Percentiles rank a stretch among this genome's conserved stretches.
Conservation (phyloP, 1,140 invertebrate genomes). For the Conopomorpha cramerella region DNA sequence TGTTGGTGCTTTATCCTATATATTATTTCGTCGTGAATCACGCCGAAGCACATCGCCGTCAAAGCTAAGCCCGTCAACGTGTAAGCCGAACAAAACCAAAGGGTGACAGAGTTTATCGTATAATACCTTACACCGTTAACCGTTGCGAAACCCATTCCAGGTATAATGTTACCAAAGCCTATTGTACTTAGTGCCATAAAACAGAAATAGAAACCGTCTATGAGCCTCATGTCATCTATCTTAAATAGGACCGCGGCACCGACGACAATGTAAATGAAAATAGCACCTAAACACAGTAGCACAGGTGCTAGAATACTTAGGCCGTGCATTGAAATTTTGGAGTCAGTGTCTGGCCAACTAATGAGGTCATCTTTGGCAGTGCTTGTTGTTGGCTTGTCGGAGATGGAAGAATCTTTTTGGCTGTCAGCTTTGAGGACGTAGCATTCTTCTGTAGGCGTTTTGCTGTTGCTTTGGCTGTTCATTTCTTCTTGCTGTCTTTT, state of each 20-base stretch:
- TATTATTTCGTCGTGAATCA: constrained; percentile 93
- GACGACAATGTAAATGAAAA: constrained; percentile 82
- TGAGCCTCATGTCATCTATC: constrained; percentile 81
- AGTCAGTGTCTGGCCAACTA: constrained; percentile 66
- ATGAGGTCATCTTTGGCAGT: constrained; percentile 51
- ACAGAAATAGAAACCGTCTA: constrained; percentile 93
- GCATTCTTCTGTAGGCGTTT: constrained; percentile 69
- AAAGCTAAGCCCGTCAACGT: constrained; percentile 93
- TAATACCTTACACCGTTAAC: constrained; percentile 48
- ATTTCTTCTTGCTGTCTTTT: constrained; percentile 80
- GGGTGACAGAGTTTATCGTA: constrained; percentile 59
- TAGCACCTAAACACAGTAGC: constrained; percentile 75
- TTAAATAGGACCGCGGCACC: constrained; percentile 87
- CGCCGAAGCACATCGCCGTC: constrained; percentile 96
- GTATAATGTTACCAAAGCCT: constrained; percentile 88
- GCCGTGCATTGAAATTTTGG: constrained; percentile 75
- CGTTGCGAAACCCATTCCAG: constrained; percentile 71
- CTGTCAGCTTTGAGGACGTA: constrained; percentile 66
- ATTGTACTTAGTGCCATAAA: constrained; percentile 94
- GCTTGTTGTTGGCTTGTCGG: constrained; percentile 42
- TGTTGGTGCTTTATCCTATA: constrained; percentile 73
- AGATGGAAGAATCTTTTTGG: constrained; percentile 44
- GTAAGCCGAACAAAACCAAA: constrained; percentile 93
- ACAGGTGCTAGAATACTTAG: constrained; percentile 81
- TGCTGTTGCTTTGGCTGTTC: constrained; percentile 65